Conservation (phyloP, 2,797 vertebrate species). For the Miichthys miiuy region DNA sequence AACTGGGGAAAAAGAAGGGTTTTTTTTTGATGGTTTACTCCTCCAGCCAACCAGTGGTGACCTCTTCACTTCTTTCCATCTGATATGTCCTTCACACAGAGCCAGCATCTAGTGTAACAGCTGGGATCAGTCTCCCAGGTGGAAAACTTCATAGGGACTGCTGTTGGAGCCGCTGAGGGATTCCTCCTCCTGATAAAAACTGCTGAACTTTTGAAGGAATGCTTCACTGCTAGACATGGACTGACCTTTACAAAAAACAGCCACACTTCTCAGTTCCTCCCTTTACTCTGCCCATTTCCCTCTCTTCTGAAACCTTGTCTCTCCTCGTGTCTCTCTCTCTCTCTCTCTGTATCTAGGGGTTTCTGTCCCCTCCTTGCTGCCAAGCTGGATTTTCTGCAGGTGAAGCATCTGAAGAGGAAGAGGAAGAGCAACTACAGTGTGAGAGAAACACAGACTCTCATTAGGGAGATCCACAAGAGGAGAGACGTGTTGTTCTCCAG, state of each 20-base stretch:
- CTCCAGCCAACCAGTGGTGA: conserved; percentile 23
- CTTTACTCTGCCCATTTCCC: conserved; percentile 17
- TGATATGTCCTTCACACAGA: conserved; percentile 25
- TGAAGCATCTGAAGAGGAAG: conserved; percentile 95
- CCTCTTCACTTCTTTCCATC: conserved; percentile 26
- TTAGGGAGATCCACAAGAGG: conserved; percentile 94
- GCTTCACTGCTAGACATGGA: conserved; percentile 4
- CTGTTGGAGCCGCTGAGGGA: conserved; percentile 13
- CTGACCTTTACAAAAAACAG: conserved; percentile 29
- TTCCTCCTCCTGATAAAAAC: conserved; percentile 34
- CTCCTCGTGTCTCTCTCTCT: not conserved
- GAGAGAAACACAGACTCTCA: conserved; percentile 94
- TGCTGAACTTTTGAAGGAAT: conserved; percentile 24
- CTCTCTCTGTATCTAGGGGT: conserved; percentile 24
- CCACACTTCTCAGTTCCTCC: not conserved
- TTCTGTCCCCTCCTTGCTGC: conserved; percentile 38
- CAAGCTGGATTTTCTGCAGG: conserved; percentile 86
- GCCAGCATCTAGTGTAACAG: conserved; percentile 24
- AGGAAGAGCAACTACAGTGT: conserved; percentile 97
- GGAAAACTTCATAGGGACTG: conserved; percentile 35
- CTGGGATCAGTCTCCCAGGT: conserved; percentile 27
- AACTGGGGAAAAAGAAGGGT: not conserved
- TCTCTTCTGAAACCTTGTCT: conserved; percentile 5
- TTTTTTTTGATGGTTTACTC: conserved; percentile 21
- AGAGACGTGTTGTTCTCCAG: conserved; percentile 94